Evolutionary conservation across 2,888 invertebrate genomes (phyloP), one percentile per base, ranked within the genome.

Genomic region (Byasa hedistus): DNA sequence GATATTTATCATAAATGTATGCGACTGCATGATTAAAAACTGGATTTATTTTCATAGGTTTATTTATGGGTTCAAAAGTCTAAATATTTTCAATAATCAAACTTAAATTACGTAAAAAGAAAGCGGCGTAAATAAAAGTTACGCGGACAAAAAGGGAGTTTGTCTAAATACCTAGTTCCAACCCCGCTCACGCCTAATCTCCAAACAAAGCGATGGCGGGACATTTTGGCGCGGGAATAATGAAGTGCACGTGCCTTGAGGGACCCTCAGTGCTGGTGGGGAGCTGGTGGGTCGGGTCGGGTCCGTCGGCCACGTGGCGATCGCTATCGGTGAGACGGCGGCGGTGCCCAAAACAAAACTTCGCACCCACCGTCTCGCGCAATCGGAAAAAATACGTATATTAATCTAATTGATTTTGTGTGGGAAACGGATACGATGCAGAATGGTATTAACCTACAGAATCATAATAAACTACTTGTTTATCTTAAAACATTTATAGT

Each of bases 151-250:
- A 69, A 76, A 75, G 69, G 71, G 68, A 69, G 70, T 61, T 62
- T 61, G 72, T 69, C 63, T 72, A 73, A 73, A 72, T 73, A 71
- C 70, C 68, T 66, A 76, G 73, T 60, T 60, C 56, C 48, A 60
- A 67, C 76, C 74, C 80, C 77, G 74, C 85, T 86, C 87, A 85
- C 87, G 87, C 89, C 88, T 91, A 90, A 91, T 91, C 90, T 88
- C 85, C 76, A 82, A 86, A 91, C 91, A 91, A 91, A 89, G 89
- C 89, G 84, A 76, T 85, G 85, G 85, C 84, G 89, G 89, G 85
- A 89, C 87, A 90, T 91, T 91, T 91, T 82, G 89, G 89, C 90
- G 88, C 91, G 85, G 88, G 89, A 89, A 91, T 91, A 91, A 91
- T 91, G 91, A 90, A 90, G 82, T 73, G 79, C 91, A 91, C 91